A percentile compares a stretch with the other conserved stretches of the same genome.
Conservation (phyloP, 2,888 invertebrate species). For the Clitarchus hookeri region DNA sequence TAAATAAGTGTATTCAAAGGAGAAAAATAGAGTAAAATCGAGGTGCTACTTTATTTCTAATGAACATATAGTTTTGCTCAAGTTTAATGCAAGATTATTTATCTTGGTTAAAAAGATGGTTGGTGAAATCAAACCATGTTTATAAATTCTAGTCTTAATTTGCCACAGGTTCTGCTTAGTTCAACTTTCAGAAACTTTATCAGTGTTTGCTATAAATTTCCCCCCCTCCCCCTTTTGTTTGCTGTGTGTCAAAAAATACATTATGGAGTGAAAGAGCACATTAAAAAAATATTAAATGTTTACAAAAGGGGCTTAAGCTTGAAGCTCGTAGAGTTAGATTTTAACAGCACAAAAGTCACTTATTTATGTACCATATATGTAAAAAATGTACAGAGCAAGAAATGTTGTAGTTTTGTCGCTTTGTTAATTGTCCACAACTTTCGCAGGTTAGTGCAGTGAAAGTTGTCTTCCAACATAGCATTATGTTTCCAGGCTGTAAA, state of each 20-base stretch:
- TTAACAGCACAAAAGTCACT: background rate
- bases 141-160: background rate
- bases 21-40: no score
- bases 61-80: no score
- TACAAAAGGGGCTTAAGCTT: background rate
- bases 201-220: background rate
- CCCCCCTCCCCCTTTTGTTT: background rate
- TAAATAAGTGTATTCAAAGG: no score
- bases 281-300: background rate
- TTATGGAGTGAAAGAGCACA: background rate
- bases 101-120: no score
- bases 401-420: background rate
- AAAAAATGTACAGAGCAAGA: background rate
- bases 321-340: background rate
- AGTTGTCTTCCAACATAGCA: background rate
- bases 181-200: background rate
- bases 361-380: background rate
- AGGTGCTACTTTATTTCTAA: no score
- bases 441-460: background rate
- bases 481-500: slow-evolving; percentile 9
- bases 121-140: no score
- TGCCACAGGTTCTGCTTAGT: background rate
- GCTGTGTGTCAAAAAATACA: background rate
- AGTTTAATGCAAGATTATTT: no score
- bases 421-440: background rate